A percentile compares a stretch with the other conserved stretches of the same genome.
phyloP scores from a whole-genome alignment of 2,113 vertebrate genomes.

The Mesocricetus auratus region DNA sequence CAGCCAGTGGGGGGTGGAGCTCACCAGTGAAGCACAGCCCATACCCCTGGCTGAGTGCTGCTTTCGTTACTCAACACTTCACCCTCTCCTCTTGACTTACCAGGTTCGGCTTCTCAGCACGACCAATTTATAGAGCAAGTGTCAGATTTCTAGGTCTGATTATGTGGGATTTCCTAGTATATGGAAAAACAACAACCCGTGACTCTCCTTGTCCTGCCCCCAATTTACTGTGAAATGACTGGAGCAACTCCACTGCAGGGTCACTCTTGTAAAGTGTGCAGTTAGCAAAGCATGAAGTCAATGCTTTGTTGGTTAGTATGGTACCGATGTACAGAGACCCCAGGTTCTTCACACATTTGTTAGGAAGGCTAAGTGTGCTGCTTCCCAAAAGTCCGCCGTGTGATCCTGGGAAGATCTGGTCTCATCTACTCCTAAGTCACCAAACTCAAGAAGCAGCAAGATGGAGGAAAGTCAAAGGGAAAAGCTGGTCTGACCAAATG shows the following conservation, averaged over 20 bases:
- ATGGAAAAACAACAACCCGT: conserved; percentile 23
- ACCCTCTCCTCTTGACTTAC: not conserved
- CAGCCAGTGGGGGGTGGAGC: not conserved
- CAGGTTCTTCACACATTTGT: not conserved
- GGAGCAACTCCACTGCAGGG: not conserved
- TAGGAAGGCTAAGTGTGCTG: not conserved
- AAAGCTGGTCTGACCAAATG: not conserved
- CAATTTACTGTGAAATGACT: conserved; percentile 48
- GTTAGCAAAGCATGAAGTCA: not conserved
- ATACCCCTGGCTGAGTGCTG: not conserved
- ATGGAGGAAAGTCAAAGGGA: not conserved
- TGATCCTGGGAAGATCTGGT: not conserved
- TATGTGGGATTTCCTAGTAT: conserved; percentile 57
- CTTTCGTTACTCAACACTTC: not conserved
- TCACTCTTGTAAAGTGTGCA: not conserved
- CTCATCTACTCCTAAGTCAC: not conserved
- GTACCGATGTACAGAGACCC: not conserved
- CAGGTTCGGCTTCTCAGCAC: conserved; percentile 47
- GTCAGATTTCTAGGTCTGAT: conserved; percentile 63
- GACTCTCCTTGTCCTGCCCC: not conserved
- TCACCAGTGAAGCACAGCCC: not conserved
- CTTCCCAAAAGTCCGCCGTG: not conserved
- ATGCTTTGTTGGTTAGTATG: not conserved
- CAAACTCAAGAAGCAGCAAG: not conserved
- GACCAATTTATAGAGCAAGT: conserved; percentile 63